phyloP scores from a whole-genome alignment of 2,113 vertebrate genomes.

The Dinomys branickii region DNA sequence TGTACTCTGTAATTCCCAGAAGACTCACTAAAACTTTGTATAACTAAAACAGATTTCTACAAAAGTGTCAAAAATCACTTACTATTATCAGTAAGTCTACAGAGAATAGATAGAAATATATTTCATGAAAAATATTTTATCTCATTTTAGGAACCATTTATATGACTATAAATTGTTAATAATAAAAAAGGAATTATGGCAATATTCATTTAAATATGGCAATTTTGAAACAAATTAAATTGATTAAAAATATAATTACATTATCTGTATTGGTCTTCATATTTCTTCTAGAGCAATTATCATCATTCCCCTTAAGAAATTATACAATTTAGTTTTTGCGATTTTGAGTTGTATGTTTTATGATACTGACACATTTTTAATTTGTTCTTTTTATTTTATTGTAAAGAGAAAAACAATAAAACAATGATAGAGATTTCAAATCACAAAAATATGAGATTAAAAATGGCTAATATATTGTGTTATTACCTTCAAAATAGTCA shows the following conservation, averaged over 20 bases:
- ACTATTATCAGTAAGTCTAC: conserved; percentile 24
- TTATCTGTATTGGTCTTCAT: conserved; percentile 8
- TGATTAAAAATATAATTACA: conserved; percentile 59
- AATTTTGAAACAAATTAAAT: conserved; percentile 63
- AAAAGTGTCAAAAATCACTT: not conserved
- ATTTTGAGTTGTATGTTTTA: conserved; percentile 46
- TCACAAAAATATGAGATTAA: no score
- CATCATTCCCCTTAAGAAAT: conserved; percentile 41
- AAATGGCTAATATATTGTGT: no score
- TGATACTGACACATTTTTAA: conserved; percentile 8
- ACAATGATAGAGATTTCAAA: no score
- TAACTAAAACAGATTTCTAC: not conserved
- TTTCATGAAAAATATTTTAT: conserved; percentile 54
- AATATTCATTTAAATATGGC: conserved; percentile 39
- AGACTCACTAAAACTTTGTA: not conserved
- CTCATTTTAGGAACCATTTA: conserved; percentile 30
- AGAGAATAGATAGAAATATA: not conserved
- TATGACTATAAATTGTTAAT: conserved; percentile 49
- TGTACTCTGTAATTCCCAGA: not conserved
- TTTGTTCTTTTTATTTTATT: no score
- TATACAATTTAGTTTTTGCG: conserved; percentile 39
- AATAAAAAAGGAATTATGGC: conserved; percentile 23
- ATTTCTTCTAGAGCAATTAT: conserved; percentile 52
- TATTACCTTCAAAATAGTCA: no score
- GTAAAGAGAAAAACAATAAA: no score